Evolutionary conservation across 2,888 invertebrate genomes (phyloP).

Genomic region (Andrena marginata): DNA sequence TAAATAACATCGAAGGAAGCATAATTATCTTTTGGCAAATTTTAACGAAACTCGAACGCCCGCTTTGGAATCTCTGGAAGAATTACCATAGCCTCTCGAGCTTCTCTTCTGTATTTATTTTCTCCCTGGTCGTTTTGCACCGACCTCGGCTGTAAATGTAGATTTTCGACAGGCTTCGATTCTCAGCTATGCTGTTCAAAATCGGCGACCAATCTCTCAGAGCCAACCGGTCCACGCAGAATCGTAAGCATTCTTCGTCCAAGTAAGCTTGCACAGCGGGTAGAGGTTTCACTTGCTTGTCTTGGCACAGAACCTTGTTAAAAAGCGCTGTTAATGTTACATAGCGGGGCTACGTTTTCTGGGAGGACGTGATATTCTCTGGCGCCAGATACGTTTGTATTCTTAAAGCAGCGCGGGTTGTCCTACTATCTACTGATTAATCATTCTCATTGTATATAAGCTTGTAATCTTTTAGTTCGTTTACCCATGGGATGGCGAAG

Average conservation of each 20-base stretch:
- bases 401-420: background rate
- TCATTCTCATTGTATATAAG: background rate
- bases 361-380: background rate
- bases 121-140: slow-evolving; percentile 62
- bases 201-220: slow-evolving; percentile 72
- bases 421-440: background rate
- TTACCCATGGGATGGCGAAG: background rate
- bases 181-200: slow-evolving; percentile 66
- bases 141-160: slow-evolving; percentile 64
- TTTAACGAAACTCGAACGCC: background rate
- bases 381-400: background rate
- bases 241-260: slow-evolving; percentile 62
- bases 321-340: slow-evolving; percentile 10
- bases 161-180: slow-evolving; percentile 68
- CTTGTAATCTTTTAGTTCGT: background rate
- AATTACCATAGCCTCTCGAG: slow-evolving; percentile 70
- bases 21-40: background rate
- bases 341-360: background rate
- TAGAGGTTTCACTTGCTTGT: slow-evolving; percentile 62
- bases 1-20: background rate
- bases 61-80: background rate
- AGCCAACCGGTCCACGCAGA: slow-evolving; percentile 69
- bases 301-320: slow-evolving; percentile 64
- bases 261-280: slow-evolving; percentile 58
- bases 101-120: slow-evolving; percentile 69